Conservation (phyloP, 2,113 vertebrate species). For the Verasper variegatus region DNA sequence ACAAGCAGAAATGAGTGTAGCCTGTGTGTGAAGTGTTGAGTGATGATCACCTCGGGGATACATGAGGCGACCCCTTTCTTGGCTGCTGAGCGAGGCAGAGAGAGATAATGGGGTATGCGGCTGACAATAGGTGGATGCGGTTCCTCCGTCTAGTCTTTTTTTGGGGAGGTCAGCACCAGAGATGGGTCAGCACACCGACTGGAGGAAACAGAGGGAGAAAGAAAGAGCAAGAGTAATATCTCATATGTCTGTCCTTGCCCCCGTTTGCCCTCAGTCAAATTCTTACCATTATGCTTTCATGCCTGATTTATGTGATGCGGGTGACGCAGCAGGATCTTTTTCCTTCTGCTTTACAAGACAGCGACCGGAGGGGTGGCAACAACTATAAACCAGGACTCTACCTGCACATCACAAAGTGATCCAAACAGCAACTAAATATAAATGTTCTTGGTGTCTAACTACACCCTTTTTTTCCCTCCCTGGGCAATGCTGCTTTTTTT, state of each 20-base stretch:
- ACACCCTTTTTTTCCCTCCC: slow-evolving; percentile 6
- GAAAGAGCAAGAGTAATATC: slow-evolving; percentile 67
- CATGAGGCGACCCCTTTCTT: slow-evolving; percentile 26
- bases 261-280: slow-evolving; percentile 71
- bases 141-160: slow-evolving; percentile 48
- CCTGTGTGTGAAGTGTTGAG: slow-evolving; percentile 57
- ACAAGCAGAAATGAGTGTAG: slow-evolving; percentile 41
- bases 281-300: slow-evolving; percentile 64
- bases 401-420: slow-evolving; percentile 13
- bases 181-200: slow-evolving; percentile 57
- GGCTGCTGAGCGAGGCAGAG: slow-evolving; percentile 34
- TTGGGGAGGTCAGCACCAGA: slow-evolving; percentile 64
- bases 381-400: slow-evolving; percentile 28
- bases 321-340: slow-evolving; percentile 48
- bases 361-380: slow-evolving; percentile 37
- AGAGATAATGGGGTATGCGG: slow-evolving; percentile 48
- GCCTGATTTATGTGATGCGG: slow-evolving; percentile 68
- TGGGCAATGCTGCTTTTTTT: slow-evolving; percentile 25
- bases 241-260: slow-evolving; percentile 64
- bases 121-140: slow-evolving; percentile 51
- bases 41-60: slow-evolving; percentile 68
- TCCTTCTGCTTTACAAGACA: slow-evolving; percentile 43
- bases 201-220: slow-evolving; percentile 45
- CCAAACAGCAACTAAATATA: slow-evolving; percentile 40
- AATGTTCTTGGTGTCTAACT: slow-evolving; percentile 35